Percentiles rank a stretch among this genome's conserved stretches.
Conservation (phyloP, 1,140 invertebrate species). For the Drosophila tani region DNA sequence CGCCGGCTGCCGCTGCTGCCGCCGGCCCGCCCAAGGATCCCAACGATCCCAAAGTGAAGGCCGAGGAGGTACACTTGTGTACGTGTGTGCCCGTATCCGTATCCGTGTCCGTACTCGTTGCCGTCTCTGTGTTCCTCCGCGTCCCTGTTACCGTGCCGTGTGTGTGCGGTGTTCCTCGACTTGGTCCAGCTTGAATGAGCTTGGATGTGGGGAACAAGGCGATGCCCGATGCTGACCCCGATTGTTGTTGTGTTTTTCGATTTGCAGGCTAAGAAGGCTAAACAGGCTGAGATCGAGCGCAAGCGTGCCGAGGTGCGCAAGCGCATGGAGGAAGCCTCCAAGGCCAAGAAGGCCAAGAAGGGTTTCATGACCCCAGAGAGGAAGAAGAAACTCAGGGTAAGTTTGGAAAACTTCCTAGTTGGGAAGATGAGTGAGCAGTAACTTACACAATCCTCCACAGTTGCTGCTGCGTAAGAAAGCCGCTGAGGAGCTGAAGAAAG, state of each 20-base stretch:
- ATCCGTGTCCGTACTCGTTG: slow-evolving; percentile 3
- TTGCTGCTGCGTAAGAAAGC: slow-evolving; percentile 99
- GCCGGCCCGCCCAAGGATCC: slow-evolving; percentile 79
- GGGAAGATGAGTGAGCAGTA: background rate
- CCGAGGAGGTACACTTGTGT: slow-evolving; percentile 83
- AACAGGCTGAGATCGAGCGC: slow-evolving; percentile 96
- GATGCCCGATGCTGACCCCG: slow-evolving; percentile 2
- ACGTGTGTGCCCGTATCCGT: slow-evolving; percentile 67
- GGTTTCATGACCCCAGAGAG: slow-evolving; percentile 99
- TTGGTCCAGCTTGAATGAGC: slow-evolving; percentile 6
- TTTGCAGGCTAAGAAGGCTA: slow-evolving; percentile 94
- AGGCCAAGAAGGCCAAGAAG: slow-evolving; percentile 98
- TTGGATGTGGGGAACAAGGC: background rate
- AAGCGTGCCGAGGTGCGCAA: slow-evolving; percentile 97
- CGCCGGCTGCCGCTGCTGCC: slow-evolving; percentile 61
- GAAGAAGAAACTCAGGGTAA: slow-evolving; percentile 98
- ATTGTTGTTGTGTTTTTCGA: slow-evolving; percentile 13
- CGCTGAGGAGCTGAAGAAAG: slow-evolving; percentile 99
- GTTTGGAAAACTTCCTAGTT: slow-evolving; percentile 76
- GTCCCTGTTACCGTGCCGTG: slow-evolving; percentile 32
- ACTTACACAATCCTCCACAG: slow-evolving; percentile 84
- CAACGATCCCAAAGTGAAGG: slow-evolving; percentile 81
- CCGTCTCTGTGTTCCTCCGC: slow-evolving; percentile 7
- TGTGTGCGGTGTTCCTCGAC: slow-evolving; percentile 7
- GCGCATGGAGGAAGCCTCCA: slow-evolving; percentile 97